Conservation (phyloP, 2,113 vertebrate species). For the Syngnathus scovelli region DNA sequence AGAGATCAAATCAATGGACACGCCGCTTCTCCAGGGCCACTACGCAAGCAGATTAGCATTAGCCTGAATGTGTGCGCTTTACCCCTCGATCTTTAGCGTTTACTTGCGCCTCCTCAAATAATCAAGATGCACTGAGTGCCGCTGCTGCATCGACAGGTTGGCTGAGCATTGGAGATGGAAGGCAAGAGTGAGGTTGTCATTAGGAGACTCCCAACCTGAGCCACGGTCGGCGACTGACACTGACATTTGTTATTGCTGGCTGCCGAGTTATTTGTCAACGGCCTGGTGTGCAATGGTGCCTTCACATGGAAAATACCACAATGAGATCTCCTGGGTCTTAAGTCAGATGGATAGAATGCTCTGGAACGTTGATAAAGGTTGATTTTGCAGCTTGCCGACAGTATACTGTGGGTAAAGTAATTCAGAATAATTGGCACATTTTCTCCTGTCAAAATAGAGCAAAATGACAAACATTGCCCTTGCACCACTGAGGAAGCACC, state of each 20-base stretch:
- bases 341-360: slow-evolving; percentile 69
- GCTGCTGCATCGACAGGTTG: slow-evolving; percentile 15
- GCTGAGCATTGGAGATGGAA: slow-evolving; percentile 26
- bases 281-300: slow-evolving; percentile 63
- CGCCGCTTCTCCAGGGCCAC: slow-evolving; percentile 80
- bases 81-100: slow-evolving; percentile 70
- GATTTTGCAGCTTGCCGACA: slow-evolving; percentile 61
- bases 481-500: slow-evolving; percentile 8
- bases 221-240: slow-evolving; percentile 50
- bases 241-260: slow-evolving; percentile 63
- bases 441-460: slow-evolving; percentile 52
- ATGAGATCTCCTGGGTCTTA: slow-evolving; percentile 67
- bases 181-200: slow-evolving; percentile 43
- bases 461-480: slow-evolving; percentile 35
- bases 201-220: slow-evolving; percentile 41
- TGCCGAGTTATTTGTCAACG: slow-evolving; percentile 64
- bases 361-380: slow-evolving; percentile 67
- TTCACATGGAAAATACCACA: slow-evolving; percentile 69
- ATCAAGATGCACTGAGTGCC: slow-evolving; percentile 60
- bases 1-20: slow-evolving; percentile 99
- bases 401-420: slow-evolving; percentile 61
- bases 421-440: slow-evolving; percentile 65
- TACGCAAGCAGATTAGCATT: slow-evolving; percentile 94
- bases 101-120: slow-evolving; percentile 61
- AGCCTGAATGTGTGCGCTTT: slow-evolving; percentile 71